These are phyloP conservation scores for Acronicta aceris DNA, from an alignment of 2,888 invertebrate species.

Conservation along the genomic window DNA sequence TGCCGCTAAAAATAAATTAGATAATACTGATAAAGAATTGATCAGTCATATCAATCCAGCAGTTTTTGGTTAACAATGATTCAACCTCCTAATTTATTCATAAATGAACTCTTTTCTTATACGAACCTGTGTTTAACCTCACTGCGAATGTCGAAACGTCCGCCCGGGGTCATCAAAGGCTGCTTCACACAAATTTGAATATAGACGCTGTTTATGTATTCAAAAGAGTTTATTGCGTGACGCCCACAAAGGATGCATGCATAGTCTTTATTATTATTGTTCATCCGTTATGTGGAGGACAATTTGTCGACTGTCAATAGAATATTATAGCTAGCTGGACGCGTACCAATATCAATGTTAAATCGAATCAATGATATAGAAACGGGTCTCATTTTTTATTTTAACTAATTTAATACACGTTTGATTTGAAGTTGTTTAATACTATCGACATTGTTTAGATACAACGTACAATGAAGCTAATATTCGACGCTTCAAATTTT, in stretches of 20 bases:
- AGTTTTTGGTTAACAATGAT: conserved; percentile 27
- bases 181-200: conserved; percentile 70
- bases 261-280: conserved; percentile 60
- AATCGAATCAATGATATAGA: background rate
- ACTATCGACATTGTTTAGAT: conserved; percentile 21
- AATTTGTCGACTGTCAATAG: conserved; percentile 33
- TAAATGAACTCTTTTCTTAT: conserved; percentile 25
- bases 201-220: conserved; percentile 71
- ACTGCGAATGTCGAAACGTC: conserved; percentile 58
- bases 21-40: no score
- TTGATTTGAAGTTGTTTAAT: conserved; percentile 10
- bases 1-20: no score
- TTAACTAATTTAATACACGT: conserved; percentile 16
- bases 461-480: conserved; percentile 16
- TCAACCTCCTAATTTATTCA: conserved; percentile 42
- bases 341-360: conserved; percentile 30
- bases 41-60: conserved; percentile 1
- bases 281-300: conserved; percentile 53
- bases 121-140: conserved; percentile 18
- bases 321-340: conserved; percentile 16
- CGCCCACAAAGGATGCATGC: conserved; percentile 65
- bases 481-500: conserved; percentile 31
- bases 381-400: no score
- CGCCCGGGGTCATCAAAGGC: conserved; percentile 67
- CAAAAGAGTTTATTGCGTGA: conserved; percentile 70